Percentiles rank a stretch among this genome's conserved stretches.
Evolutionary conservation across 2,888 invertebrate species (phyloP).

Genomic region (Ochropleura leucogaster): DNA sequence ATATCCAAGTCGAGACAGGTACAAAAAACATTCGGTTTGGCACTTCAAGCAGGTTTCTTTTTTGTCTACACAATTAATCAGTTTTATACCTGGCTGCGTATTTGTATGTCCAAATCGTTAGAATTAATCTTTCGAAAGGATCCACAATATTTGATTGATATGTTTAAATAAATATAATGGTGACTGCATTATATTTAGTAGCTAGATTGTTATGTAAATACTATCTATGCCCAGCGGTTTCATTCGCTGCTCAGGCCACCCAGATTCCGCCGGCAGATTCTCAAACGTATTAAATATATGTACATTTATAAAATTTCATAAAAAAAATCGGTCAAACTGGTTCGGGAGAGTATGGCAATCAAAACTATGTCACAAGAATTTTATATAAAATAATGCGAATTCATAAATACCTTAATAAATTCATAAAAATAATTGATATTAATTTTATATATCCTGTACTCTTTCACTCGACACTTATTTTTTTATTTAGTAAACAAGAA

Average conservation of each 20-base stretch:
- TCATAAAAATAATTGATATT: neutral
- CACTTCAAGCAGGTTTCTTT: conserved; percentile 63
- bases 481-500: neutral
- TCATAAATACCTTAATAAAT: neutral
- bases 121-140: conserved; percentile 54
- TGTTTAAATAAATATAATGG: conserved; percentile 49
- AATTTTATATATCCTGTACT: neutral
- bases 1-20: conserved; percentile 57
- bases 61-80: conserved; percentile 64
- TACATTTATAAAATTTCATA: no score
- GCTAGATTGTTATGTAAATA: conserved; percentile 8
- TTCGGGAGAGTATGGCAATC: no score
- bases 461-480: neutral
- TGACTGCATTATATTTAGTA: conserved; percentile 14
- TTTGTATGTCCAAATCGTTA: conserved; percentile 60
- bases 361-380: no score
- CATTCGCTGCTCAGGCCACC: no score
- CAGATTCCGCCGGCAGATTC: no score
- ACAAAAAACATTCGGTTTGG: conserved; percentile 59
- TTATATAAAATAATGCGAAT: neutral
- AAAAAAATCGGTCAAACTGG: no score
- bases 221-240: no score
- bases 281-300: no score
- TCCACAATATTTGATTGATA: conserved; percentile 47
- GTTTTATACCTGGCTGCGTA: conserved; percentile 52